Evolutionary conservation across 2,888 invertebrate species (phyloP), one percentile per base, ranked within the genome.

Genomic region (Mesorhabditis sp.): DNA sequence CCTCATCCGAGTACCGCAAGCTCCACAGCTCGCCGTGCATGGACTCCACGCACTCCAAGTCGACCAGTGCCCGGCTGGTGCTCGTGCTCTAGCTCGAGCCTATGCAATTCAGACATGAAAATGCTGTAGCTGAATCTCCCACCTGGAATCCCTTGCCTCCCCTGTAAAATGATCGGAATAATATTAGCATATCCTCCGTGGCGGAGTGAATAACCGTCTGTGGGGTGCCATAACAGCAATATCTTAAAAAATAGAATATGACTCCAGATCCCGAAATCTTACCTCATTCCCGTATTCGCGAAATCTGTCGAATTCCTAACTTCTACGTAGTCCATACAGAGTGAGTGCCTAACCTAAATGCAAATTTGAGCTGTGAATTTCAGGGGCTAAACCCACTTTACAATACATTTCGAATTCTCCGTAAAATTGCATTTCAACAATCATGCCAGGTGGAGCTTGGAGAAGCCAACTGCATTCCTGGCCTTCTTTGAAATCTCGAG

Each of bases 251-350:
- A 15, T 5, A 62, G n/a, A 61, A 28, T 15, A 63, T 15, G 42
- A 42, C 2, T 10, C 7, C n/a, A 28, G 3, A n/a, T 28, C 41
- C 2, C 10, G 66, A 6, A 43, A 41, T 43, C 10, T 42, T 41
- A 85, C 85, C 85, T 78, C 86, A 86, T 86, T 71, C 86, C 86
- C n/a, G 86, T 86, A 65, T 86, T 86, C 15, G 86, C 85, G 63
- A 86, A 86, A 70, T 86, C 86, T 10, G 86, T 85, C 41, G 84
- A 79, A 67, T 86, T 86, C 4, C 85, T 67, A 50, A 85, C 82
- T 71, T 86, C 86, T 5, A 86, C 84, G 71, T 86, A 86, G 73
- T 86, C 86, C 86, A 86, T 86, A 72, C 86, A 86, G 43, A 86
- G 76, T 3, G 86, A 85, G 75, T 86, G 86, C 15, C 83, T 71